A percentile compares a stretch with the other conserved stretches of the same genome.
phyloP scores from a whole-genome alignment of 2,113 vertebrate species.

The Cichladusa arquata region DNA sequence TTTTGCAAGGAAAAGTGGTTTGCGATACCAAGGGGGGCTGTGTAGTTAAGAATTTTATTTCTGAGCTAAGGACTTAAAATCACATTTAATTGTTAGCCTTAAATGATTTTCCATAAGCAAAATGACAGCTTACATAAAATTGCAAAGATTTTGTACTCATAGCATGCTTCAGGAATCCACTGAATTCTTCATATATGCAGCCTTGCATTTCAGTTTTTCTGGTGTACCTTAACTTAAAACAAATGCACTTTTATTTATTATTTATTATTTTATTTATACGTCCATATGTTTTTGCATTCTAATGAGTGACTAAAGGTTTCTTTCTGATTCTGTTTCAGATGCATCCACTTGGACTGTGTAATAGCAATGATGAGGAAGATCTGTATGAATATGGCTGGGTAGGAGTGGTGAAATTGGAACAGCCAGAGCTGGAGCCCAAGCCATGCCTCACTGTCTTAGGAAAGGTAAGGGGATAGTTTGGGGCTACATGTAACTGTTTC shows the following conservation, averaged over 20 bases:
- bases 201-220: neutral
- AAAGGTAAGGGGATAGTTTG: conserved; percentile 79
- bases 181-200: neutral
- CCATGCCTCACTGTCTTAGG: conserved; percentile 96
- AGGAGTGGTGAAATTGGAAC: conserved; percentile 98
- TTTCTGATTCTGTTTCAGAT: conserved; percentile 78
- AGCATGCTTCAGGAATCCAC: neutral
- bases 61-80: neutral
- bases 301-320: neutral
- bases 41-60: neutral
- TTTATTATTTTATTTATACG: neutral
- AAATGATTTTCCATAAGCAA: neutral
- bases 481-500: neutral
- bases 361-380: conserved; percentile 97
- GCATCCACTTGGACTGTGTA: conserved; percentile 96
- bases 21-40: neutral
- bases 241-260: neutral
- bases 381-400: conserved; percentile 98
- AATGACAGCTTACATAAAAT: neutral
- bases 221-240: neutral
- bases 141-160: neutral
- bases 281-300: neutral
- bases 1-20: neutral
- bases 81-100: neutral
- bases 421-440: conserved; percentile 93